These are phyloP conservation scores for Marisa cornuarietis DNA, from an alignment of 1,140 invertebrate species.

Conservation along the genomic window DNA sequence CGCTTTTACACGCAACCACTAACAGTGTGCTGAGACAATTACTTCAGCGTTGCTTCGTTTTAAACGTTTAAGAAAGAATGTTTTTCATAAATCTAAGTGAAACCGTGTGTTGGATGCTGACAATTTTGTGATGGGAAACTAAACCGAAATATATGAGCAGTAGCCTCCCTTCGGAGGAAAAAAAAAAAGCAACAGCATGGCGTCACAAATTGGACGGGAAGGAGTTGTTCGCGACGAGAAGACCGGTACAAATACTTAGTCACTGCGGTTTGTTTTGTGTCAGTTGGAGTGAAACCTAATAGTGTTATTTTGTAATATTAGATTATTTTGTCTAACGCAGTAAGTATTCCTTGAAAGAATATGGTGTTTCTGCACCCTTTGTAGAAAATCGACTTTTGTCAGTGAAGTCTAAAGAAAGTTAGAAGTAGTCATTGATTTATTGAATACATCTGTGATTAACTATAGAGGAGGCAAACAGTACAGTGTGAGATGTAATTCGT, in stretches of 20 bases:
- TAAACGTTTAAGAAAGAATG: too few relatives aligned
- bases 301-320: neutral
- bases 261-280: neutral
- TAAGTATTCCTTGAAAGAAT: neutral
- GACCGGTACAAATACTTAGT: constrained; percentile 22
- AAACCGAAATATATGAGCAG: neutral
- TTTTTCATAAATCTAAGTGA: too few relatives aligned
- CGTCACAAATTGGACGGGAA: constrained; percentile 15
- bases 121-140: neutral
- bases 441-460: too few relatives aligned
- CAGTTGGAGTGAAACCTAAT: neutral
- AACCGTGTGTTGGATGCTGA: neutral
- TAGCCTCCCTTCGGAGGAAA: constrained; percentile 4
- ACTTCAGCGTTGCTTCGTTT: too few relatives aligned
- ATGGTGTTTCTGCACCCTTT: too few relatives aligned
- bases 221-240: constrained; percentile 40
- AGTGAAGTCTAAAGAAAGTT: too few relatives aligned
- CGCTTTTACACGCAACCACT: too few relatives aligned
- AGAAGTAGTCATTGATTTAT: too few relatives aligned
- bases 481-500: too few relatives aligned
- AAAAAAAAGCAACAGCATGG: constrained; percentile 8
- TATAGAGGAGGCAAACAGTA: too few relatives aligned
- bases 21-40: too few relatives aligned
- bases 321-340: neutral
- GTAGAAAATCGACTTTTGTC: too few relatives aligned